These are phyloP conservation scores for Apostichopus leukothele DNA, from an alignment of 53 echinoderm and acorn worm species.

Conservation along the genomic window DNA sequence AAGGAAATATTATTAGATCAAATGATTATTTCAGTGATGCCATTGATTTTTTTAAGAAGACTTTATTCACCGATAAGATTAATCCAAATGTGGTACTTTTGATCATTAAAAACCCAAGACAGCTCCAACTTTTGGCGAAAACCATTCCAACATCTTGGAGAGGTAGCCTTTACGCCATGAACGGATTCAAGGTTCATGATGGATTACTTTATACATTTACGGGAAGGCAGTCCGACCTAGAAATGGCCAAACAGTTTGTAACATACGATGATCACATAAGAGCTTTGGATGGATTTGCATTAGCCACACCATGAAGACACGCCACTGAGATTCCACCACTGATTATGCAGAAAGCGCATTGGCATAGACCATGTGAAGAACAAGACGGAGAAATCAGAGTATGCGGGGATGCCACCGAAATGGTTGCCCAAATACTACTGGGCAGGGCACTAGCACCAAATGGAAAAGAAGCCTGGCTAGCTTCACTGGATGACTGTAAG, in stretches of 20 bases:
- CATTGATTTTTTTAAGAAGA: neutral
- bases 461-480: conserved; percentile 8
- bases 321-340: neutral
- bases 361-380: neutral
- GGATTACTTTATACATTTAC: neutral
- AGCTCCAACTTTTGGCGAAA: neutral
- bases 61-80: neutral
- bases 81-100: neutral
- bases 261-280: neutral
- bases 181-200: neutral
- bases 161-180: conserved; percentile 1
- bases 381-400: neutral
- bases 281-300: conserved; percentile 1
- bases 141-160: neutral
- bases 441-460: conserved; percentile 10
- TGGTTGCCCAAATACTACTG: conserved; percentile 24
- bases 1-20: neutral
- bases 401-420: conserved; percentile 1
- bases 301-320: conserved; percentile 3
- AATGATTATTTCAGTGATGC: neutral
- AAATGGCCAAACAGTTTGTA: neutral
- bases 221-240: neutral
- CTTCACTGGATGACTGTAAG: neutral
- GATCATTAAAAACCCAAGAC: neutral
- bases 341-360: neutral